phyloP scores from a whole-genome alignment of 2,888 invertebrate genomes.

The Chrysotoxum bicinctum region DNA sequence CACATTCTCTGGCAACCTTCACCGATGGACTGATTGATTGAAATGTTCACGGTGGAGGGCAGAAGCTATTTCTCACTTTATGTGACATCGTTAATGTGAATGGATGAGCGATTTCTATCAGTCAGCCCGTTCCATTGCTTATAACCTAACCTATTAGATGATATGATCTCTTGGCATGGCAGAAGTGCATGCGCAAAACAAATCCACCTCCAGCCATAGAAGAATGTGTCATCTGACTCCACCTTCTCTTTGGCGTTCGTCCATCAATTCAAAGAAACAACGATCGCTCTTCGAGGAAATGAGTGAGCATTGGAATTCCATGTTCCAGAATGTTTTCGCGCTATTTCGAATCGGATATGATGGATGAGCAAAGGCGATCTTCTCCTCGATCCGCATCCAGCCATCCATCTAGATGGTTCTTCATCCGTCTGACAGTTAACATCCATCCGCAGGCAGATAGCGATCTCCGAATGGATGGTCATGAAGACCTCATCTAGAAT shows the following conservation, averaged over 20 bases:
- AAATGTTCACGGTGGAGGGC: slow-evolving; percentile 68
- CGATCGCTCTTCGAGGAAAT: slow-evolving; percentile 25
- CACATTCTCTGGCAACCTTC: slow-evolving; percentile 53
- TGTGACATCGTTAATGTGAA: slow-evolving; percentile 67
- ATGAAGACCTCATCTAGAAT: slow-evolving; percentile 44
- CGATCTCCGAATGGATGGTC: slow-evolving; percentile 44
- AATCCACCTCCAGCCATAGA: slow-evolving; percentile 18
- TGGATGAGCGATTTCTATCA: slow-evolving; percentile 54
- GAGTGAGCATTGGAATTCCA: slow-evolving; percentile 37
- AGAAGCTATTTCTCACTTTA: slow-evolving; percentile 70
- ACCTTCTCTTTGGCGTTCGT: slow-evolving; percentile 46
- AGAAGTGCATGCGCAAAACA: slow-evolving; percentile 14
- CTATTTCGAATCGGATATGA: slow-evolving; percentile 56
- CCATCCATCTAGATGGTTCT: slow-evolving; percentile 24
- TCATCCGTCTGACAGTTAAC: slow-evolving; percentile 39
- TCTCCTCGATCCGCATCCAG: slow-evolving; percentile 38
- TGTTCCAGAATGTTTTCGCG: slow-evolving; percentile 30
- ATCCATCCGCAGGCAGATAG: slow-evolving; percentile 58
- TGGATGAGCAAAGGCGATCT: slow-evolving; percentile 60
- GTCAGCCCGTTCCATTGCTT: slow-evolving; percentile 29
- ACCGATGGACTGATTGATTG: slow-evolving; percentile 68
- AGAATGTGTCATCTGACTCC: slow-evolving; percentile 43
- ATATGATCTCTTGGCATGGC: slow-evolving; percentile 10
- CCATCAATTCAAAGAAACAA: slow-evolving; percentile 35
- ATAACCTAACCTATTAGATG: slow-evolving; percentile 10